Evolutionary conservation across 1,140 invertebrate genomes (phyloP), one percentile per base, ranked within the genome.

Genomic region (Drosophila littoralis): DNA sequence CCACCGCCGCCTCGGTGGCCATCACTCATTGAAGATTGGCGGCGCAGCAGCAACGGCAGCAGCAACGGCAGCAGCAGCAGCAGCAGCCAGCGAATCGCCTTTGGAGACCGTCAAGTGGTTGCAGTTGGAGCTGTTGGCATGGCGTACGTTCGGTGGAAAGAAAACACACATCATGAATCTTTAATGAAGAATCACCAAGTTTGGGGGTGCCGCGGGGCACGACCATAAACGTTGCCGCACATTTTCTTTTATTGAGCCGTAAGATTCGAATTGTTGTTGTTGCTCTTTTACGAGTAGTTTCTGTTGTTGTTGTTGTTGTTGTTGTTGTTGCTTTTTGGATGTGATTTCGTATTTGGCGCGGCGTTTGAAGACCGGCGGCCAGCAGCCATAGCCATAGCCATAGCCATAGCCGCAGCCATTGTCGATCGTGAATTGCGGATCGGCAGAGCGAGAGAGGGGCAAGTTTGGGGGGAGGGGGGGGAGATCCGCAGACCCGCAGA

Each of bases 151-250:
- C 52, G 71, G 45, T 45, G 54, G 43, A 67, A 86, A 83, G 83
- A 86, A 86, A 86, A 86, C 64, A 90, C 85, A 90, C 85, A 77
- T 80, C 81, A 90, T 90, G 85, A 90, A 90, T 90, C 85, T 90
- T 85, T 90, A 90, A 90, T 90, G 85, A 90, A 90, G 85, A 90
- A 90, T 90, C 64, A 80, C 69, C 78, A 82, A 80, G 75, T 65
- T 79, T 76, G 71, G 75, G 48, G 46, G 61, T 22, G 67, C 52
- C 54, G 46, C 55, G 75, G 58, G 82, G 60, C 73, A 75, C 74
- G 76, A 84, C 68, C 81, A 76, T 63, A 76, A 73, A 66, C 48
- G 67, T 72, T 71, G 73, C 74, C 72, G 82, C 66, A 86, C 79
- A 86, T 86, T 86, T 86, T 86, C 82, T 86, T 86, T 86, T 86